Percentiles rank a stretch among this genome's conserved stretches.
phyloP scores from a whole-genome alignment of 2,113 vertebrate genomes.

The Cheilinus undulatus region DNA sequence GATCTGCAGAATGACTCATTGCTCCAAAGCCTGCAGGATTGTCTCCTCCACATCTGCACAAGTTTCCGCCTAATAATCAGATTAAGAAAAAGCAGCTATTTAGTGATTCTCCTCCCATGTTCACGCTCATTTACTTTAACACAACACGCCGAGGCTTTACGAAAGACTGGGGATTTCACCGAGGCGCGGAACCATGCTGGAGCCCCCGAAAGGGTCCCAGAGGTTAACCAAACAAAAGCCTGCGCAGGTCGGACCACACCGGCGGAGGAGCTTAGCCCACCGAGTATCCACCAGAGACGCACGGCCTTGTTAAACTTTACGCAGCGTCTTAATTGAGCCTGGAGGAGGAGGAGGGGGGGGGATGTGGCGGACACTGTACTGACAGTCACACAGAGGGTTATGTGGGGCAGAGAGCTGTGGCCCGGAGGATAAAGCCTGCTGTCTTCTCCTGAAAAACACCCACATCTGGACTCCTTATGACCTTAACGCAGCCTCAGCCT shows the following conservation, averaged over 20 bases:
- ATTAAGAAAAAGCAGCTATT: constrained; percentile 19
- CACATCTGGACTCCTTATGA: constrained; percentile 81
- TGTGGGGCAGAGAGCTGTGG: constrained; percentile 38
- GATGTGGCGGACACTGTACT: constrained; percentile 11
- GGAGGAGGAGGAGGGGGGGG: constrained; percentile 73
- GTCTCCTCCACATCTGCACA: neutral
- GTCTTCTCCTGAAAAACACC: constrained; percentile 58
- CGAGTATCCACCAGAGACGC: constrained; percentile 86
- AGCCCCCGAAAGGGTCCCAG: constrained; percentile 85
- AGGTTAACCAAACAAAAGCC: constrained; percentile 97
- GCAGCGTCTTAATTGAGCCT: constrained; percentile 84
- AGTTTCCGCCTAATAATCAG: constrained; percentile 17
- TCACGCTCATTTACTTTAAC: constrained; percentile 55
- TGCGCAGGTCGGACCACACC: constrained; percentile 93
- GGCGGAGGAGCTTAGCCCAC: constrained; percentile 87
- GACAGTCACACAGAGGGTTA: constrained; percentile 42
- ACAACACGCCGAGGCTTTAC: constrained; percentile 64
- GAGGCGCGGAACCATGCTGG: constrained; percentile 81
- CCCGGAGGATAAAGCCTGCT: constrained; percentile 57
- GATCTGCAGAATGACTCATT: neutral
- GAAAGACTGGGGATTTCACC: constrained; percentile 67
- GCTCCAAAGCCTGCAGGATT: neutral
- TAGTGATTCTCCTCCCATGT: constrained; percentile 23
- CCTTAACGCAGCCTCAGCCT: constrained; percentile 53
- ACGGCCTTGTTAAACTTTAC: constrained; percentile 89